These are phyloP conservation scores for Ariopsis seemanni DNA, from an alignment of 2,113 vertebrate genomes.

Conservation along the genomic window DNA sequence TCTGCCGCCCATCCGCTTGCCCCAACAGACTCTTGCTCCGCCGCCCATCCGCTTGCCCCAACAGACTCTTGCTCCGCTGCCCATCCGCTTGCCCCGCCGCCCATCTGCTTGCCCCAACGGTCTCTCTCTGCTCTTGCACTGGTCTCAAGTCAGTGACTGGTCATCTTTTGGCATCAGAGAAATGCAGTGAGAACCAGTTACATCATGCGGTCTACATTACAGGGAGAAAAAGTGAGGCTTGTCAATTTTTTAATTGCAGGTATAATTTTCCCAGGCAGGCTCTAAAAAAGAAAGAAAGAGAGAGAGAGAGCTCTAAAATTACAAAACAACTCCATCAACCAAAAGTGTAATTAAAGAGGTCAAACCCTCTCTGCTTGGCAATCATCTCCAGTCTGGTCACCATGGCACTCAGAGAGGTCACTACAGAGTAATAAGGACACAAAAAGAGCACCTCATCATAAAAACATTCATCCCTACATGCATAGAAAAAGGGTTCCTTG, in stretches of 20 bases:
- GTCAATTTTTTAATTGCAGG: background rate
- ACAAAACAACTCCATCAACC: background rate
- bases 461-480: background rate
- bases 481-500: background rate
- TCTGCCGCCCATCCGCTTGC: too few relatives aligned
- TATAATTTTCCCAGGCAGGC: background rate
- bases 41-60: background rate
- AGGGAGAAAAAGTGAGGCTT: background rate
- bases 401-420: constrained; percentile 68
- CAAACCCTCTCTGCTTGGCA: constrained; percentile 78
- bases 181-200: background rate
- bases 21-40: too few relatives aligned
- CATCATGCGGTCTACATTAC: background rate
- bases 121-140: background rate
- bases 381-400: constrained; percentile 74
- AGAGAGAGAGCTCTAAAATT: background rate
- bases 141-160: background rate
- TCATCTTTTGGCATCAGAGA: background rate
- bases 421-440: constrained; percentile 62
- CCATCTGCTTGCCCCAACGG: background rate
- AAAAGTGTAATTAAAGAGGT: constrained; percentile 32
- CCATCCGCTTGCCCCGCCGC: background rate
- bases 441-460: background rate
- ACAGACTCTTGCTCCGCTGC: background rate
- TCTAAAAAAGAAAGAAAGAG: too few relatives aligned